These are phyloP conservation scores for Aphidoletes aphidimyza DNA, from an alignment of 2,888 invertebrate species.

Conservation along the genomic window DNA sequence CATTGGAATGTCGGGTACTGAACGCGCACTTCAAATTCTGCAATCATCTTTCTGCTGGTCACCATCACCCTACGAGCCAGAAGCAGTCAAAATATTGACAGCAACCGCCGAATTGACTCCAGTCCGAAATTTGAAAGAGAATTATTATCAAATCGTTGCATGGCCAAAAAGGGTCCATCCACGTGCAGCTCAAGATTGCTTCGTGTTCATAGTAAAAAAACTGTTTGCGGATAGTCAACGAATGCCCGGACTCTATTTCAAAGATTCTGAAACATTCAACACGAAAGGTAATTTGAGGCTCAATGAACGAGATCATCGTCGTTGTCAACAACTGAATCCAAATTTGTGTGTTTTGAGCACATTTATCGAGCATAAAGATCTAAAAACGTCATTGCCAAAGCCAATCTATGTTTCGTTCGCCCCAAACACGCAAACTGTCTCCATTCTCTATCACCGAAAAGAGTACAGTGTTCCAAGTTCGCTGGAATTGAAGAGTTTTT, in stretches of 20 bases:
- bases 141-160: background rate
- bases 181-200: conserved; percentile 3
- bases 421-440: background rate
- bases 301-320: conserved; percentile 9
- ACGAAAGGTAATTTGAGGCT: background rate
- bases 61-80: conserved; percentile 31
- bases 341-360: background rate
- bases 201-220: background rate
- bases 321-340: background rate
- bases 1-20: conserved; percentile 39
- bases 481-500: background rate
- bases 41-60: conserved; percentile 51
- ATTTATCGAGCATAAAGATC: background rate
- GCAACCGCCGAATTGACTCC: background rate
- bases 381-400: background rate
- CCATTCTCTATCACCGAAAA: background rate
- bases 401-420: background rate
- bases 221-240: conserved; percentile 14
- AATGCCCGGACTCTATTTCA: background rate
- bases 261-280: background rate
- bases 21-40: conserved; percentile 45
- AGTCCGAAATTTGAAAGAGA: background rate
- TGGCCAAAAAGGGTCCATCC: background rate
- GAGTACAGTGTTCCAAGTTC: background rate
- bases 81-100: background rate